Conservation (phyloP, 1,140 invertebrate genomes). For the Pygmarrhopalites habei region DNA sequence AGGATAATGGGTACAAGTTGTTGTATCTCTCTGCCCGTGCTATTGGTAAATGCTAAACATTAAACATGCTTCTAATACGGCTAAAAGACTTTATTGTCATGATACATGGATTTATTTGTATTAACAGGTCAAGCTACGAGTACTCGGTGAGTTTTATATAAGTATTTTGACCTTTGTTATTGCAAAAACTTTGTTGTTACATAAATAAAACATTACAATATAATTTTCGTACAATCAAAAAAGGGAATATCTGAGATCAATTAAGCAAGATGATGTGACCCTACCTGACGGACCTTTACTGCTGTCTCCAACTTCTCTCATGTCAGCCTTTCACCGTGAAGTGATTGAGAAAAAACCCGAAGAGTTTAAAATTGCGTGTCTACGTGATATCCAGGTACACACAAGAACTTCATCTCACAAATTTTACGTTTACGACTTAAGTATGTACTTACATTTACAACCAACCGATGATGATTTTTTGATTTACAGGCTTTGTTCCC, state of each 20-base stretch:
- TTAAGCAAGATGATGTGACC: constrained; percentile 84
- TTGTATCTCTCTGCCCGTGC: constrained; percentile 93
- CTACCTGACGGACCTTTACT: constrained; percentile 94
- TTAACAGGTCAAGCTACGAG: constrained; percentile 56
- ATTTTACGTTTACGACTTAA: too few species aligned
- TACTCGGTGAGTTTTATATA: too few species aligned
- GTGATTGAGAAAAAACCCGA: constrained; percentile 99
- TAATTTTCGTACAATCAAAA: too few species aligned
- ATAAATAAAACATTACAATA: too few species aligned
- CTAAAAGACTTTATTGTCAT: too few species aligned
- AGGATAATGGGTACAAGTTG: constrained; percentile 91
- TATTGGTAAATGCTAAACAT: constrained; percentile 59
- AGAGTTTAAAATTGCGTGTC: constrained; percentile 97
- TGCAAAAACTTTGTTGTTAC: too few species aligned
- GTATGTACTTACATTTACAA: too few species aligned
- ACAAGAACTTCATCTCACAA: too few species aligned
- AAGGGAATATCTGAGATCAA: constrained; percentile 86
- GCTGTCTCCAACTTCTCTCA: constrained; percentile 91
- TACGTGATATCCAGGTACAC: constrained; percentile 94
- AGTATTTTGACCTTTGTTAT: too few species aligned
- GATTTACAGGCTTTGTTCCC: constrained; percentile 79
- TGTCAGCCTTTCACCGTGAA: constrained; percentile 64
- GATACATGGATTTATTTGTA: constrained; percentile 4
- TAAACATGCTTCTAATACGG: neutral
- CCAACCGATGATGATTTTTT: too few species aligned